phyloP scores from a whole-genome alignment of 2,888 invertebrate genomes.

The Serrognathus titanus region DNA sequence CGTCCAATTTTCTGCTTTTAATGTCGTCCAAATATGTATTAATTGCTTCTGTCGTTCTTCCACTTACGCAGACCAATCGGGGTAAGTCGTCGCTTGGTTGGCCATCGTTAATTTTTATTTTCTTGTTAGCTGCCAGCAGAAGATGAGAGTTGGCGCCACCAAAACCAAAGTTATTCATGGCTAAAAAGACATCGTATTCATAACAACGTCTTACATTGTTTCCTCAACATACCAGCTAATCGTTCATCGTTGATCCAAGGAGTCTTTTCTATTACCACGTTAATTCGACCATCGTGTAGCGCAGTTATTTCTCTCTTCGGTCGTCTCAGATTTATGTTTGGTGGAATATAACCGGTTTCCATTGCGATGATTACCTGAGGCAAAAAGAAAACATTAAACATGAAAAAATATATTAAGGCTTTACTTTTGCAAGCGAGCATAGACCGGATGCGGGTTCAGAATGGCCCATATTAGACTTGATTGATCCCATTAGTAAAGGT shows the following conservation, averaged over 20 bases:
- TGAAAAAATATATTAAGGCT: no score
- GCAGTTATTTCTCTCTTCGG: conserved; percentile 56
- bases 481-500: conserved; percentile 81
- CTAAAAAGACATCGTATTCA: conserved; percentile 40
- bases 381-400: not conserved
- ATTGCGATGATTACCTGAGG: conserved; percentile 58
- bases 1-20: conserved; percentile 48
- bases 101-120: conserved; percentile 62
- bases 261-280: conserved; percentile 70
- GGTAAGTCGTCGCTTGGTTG: conserved; percentile 63
- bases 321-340: conserved; percentile 72
- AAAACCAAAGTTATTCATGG: conserved; percentile 85
- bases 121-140: conserved; percentile 58
- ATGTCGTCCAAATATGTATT: conserved; percentile 60
- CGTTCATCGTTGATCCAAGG: conserved; percentile 64
- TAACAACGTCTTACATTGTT: no score
- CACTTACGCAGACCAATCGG: conserved; percentile 68
- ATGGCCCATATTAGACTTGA: conserved; percentile 94
- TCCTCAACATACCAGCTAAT: conserved; percentile 60
- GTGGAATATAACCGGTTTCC: conserved; percentile 75
- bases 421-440: conserved; percentile 75
- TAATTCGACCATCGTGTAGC: conserved; percentile 59
- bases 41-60: conserved; percentile 74
- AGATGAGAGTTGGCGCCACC: conserved; percentile 82
- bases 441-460: conserved; percentile 82